These are phyloP conservation scores for Ianthella basta DNA, from an alignment of 37 sponge, comb jelly and placozoan species.

Conservation along the genomic window DNA sequence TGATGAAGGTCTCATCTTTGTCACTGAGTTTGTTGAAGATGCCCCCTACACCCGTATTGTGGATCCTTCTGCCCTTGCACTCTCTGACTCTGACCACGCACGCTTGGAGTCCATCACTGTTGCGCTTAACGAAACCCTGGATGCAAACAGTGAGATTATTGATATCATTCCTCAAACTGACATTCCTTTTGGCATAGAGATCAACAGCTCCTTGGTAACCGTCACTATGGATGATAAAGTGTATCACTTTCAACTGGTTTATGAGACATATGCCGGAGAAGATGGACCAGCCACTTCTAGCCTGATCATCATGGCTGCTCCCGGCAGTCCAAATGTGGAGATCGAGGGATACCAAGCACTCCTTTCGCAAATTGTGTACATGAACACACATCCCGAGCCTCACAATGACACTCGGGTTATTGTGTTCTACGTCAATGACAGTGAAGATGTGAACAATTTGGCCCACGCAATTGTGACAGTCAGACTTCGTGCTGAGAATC, in stretches of 20 bases:
- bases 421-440: constrained; percentile 66
- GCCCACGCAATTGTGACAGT: constrained; percentile 52
- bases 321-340: constrained; percentile 26
- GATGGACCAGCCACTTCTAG: constrained; percentile 5
- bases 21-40: constrained; percentile 66
- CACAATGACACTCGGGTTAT: constrained; percentile 75
- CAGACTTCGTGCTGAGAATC: constrained; percentile 67
- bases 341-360: constrained; percentile 67
- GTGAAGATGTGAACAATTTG: constrained; percentile 51
- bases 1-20: constrained; percentile 43
- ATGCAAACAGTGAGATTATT: constrained; percentile 59
- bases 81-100: constrained; percentile 73
- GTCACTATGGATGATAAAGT: background rate
- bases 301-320: constrained; percentile 42
- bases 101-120: constrained; percentile 59
- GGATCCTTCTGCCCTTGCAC: constrained; percentile 49
- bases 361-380: constrained; percentile 68
- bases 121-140: constrained; percentile 44
- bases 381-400: constrained; percentile 69
- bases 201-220: constrained; percentile 25
- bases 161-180: constrained; percentile 1
- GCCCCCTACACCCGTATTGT: constrained; percentile 67
- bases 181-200: background rate
- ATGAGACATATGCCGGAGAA: constrained; percentile 9
- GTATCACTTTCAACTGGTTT: constrained; percentile 38